phyloP scores from a whole-genome alignment of 2,113 vertebrate genomes.

The Channa maculata region DNA sequence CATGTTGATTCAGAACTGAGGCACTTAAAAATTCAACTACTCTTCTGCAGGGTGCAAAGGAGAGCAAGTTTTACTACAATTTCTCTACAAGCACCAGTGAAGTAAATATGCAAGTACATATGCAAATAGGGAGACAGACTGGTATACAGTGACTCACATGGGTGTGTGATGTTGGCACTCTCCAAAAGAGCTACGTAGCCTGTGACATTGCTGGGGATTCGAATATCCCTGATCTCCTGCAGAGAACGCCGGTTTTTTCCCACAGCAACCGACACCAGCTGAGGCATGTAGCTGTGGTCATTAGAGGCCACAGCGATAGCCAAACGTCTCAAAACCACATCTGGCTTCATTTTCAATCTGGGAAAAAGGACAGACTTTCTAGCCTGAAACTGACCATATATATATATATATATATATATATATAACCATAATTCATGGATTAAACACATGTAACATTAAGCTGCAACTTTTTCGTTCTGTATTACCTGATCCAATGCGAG shows the following conservation, averaged over 20 bases:
- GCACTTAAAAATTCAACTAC: background rate
- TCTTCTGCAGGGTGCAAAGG: background rate
- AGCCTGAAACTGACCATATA: background rate
- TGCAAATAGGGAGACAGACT: background rate
- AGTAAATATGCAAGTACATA: constrained; percentile 4
- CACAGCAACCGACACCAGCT: constrained; percentile 94
- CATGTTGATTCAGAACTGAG: background rate
- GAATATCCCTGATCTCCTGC: constrained; percentile 95
- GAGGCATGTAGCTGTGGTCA: constrained; percentile 99
- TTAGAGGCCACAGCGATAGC: constrained; percentile 93
- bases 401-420: too few species aligned
- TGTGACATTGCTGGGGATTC: constrained; percentile 96
- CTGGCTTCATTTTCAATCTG: constrained; percentile 97
- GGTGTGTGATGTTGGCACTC: constrained; percentile 95
- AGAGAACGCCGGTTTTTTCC: constrained; percentile 90
- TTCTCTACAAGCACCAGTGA: background rate
- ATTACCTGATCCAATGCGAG: constrained; percentile 95
- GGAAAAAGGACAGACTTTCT: background rate
- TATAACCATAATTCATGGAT: background rate
- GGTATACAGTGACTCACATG: constrained; percentile 87
- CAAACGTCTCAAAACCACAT: constrained; percentile 92
- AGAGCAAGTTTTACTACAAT: background rate
- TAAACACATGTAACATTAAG: background rate
- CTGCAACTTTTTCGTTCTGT: background rate
- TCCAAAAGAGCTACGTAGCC: constrained; percentile 96